Conservation (phyloP, 2,797 vertebrate genomes). For the Ctenopoma multispine region DNA sequence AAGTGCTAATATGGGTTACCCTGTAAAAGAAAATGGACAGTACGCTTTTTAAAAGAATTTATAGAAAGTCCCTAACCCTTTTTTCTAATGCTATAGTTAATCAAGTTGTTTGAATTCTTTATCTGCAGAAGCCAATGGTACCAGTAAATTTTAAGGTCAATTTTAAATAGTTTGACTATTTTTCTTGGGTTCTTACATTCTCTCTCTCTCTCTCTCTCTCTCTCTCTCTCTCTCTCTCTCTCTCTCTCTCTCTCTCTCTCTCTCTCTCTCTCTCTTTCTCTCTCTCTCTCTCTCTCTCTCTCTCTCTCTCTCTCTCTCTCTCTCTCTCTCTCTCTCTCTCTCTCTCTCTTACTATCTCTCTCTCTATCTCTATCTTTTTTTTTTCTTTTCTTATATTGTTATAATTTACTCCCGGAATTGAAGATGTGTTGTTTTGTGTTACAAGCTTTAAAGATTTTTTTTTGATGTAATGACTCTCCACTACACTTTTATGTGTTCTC, state of each 20-base stretch:
- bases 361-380: too few relatives aligned
- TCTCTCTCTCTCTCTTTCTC: too few relatives aligned
- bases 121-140: neutral
- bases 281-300: too few relatives aligned
- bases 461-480: neutral
- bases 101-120: neutral
- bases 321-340: too few relatives aligned
- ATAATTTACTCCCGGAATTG: slow-evolving; percentile 3
- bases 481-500: neutral
- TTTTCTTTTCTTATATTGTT: too few relatives aligned
- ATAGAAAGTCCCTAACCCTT: neutral
- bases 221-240: too few relatives aligned
- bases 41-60: neutral
- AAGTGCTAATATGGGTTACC: too few relatives aligned
- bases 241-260: too few relatives aligned
- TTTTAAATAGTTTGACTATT: neutral
- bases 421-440: neutral
- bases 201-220: too few relatives aligned
- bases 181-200: neutral
- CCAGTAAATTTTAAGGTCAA: neutral
- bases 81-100: neutral
- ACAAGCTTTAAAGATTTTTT: neutral
- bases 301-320: too few relatives aligned
- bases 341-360: too few relatives aligned
- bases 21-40: neutral